Base-by-base conservation (phyloP, 2,888 invertebrate species). In the Apocheima hispidaria region DNA sequence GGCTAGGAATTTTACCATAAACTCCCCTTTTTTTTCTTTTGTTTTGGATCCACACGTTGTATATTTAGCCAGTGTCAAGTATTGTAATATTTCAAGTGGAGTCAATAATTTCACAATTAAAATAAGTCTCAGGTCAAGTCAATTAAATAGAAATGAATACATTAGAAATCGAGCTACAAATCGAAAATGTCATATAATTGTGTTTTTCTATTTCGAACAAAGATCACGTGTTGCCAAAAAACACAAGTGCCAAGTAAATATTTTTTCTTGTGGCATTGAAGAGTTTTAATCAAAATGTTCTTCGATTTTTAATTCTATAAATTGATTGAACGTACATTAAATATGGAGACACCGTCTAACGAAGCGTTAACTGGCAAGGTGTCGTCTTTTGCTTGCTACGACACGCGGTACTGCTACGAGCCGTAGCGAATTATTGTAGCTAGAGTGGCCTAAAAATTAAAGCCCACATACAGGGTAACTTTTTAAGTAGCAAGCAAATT, bases 331-430 rank as follows among this genome's bases (percentile, higher is more conserved):
- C 28, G 28, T 40, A 40, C 30, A 51, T 40, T 28, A 28, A 40
- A 38, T 9, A 20, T 6, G 2, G 10, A 30, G 28, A 23, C 10
- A 2, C 10, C 46, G 40, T 30, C 18, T 51, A 51, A 28, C 38
- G 20, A 40, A 51, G 40, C 51, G 48, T 36, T 48, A 60, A 51
- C 36, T 30, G 38, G 7, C 33, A 33, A 41, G 28, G 18, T 46
- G 33, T 53, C 63, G 63, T 64, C 60, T 56, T 64, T 57, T 64
- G 21, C 49, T 60, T 53, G 49, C 60, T 64, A 60, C 60, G 63
- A 20, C n/a, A 46, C 36, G 51, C 5, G 30, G 20, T 5, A 35
- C 43, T 57, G 56, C 60, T 64, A 60, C 56, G 56, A 46, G 2
- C 9, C 56, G 56, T 62, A 53, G 56, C 40, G 18, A 18, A 4